phyloP scores from a whole-genome alignment of 1,140 invertebrate species.

The Vollenhovia emeryi region DNA sequence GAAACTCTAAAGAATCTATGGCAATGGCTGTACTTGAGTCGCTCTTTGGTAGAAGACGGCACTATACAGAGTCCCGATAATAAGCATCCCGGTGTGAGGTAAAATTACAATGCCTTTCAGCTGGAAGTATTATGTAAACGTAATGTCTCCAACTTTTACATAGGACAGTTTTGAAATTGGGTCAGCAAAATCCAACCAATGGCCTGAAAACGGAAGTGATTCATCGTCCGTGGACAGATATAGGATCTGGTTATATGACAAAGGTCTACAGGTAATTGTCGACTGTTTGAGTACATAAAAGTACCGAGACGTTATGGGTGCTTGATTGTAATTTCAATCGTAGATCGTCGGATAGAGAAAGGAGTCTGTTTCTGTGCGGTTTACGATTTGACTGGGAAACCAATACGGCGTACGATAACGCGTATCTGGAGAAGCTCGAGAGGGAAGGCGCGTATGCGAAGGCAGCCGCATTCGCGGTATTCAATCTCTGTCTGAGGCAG shows the following conservation, averaged over 20 bases:
- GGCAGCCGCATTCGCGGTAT: conserved; percentile 95
- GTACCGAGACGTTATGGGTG: not conserved
- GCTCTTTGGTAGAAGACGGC: conserved; percentile 89
- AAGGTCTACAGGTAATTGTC: conserved; percentile 82
- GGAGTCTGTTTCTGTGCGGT: conserved; percentile 93
- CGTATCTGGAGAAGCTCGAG: conserved; percentile 88
- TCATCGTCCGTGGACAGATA: conserved; percentile 81
- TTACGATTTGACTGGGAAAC: conserved; percentile 92
- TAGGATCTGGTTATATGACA: conserved; percentile 82
- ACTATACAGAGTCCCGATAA: conserved; percentile 86
- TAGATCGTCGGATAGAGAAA: conserved; percentile 91
- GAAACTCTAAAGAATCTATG: conserved; percentile 89
- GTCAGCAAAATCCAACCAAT: conserved; percentile 77
- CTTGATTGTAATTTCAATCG: not conserved
- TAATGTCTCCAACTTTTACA: conserved; percentile 46
- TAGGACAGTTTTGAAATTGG: conserved; percentile 83
- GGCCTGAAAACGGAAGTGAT: conserved; percentile 81
- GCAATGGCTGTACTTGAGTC: conserved; percentile 91
- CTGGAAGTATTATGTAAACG: not conserved
- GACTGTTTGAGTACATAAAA: conserved; percentile 16
- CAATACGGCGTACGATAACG: conserved; percentile 80
- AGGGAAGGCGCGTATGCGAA: conserved; percentile 90
- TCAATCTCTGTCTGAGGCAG: conserved; percentile 93
- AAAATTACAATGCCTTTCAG: conserved; percentile 44
- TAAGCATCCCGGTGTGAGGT: conserved; percentile 90